Conservation (phyloP, 2,113 vertebrate genomes). For the Protobothrops flavoviridis region DNA sequence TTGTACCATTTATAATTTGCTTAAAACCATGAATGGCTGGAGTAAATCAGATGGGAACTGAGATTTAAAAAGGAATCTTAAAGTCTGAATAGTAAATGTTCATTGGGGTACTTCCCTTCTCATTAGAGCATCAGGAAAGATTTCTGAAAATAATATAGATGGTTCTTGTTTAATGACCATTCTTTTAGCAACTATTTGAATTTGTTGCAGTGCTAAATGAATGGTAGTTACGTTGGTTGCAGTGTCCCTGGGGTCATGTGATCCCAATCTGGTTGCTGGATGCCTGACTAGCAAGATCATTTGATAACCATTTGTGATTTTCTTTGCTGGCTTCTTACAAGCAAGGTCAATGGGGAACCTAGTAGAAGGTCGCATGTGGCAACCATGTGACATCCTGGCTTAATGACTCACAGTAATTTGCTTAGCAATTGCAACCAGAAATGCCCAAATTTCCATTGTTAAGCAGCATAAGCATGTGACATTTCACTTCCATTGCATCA, state of each 20-base stretch:
- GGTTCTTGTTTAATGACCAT: background rate
- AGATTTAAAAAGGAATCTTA: background rate
- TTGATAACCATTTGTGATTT: background rate
- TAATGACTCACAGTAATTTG: background rate
- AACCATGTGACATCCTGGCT: background rate
- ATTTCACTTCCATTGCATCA: background rate
- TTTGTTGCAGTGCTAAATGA: background rate
- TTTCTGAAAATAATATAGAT: background rate
- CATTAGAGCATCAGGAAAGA: constrained; percentile 3
- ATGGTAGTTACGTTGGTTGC: background rate
- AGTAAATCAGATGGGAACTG: background rate
- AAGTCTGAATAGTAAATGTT: constrained; percentile 16
- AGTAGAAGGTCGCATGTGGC: background rate
- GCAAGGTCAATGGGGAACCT: background rate
- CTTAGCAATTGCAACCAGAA: background rate
- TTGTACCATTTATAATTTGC: background rate
- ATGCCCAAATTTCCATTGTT: background rate
- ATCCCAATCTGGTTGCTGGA: background rate
- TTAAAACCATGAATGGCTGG: background rate
- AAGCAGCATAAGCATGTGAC: background rate
- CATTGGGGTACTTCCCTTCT: constrained; percentile 37
- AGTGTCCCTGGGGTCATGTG: background rate
- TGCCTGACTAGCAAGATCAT: background rate
- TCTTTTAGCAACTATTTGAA: background rate
- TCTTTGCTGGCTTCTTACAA: background rate